These are phyloP conservation scores for Amblyraja radiata DNA, from an alignment of 2,797 vertebrate genomes.

Conservation along the genomic window DNA sequence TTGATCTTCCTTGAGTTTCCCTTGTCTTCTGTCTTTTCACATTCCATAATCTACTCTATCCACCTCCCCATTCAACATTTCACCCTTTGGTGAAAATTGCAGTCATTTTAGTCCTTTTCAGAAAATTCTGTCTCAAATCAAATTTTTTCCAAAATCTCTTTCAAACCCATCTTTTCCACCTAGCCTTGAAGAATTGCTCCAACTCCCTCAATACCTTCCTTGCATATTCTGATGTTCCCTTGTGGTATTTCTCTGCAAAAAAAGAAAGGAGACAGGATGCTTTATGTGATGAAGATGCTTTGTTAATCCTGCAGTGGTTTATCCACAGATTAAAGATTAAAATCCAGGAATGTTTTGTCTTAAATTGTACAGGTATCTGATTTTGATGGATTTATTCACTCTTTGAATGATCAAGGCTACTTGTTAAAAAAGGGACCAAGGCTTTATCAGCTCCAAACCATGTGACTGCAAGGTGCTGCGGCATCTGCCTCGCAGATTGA, in stretches of 20 bases:
- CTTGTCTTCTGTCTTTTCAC: not conserved
- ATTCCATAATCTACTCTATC: too few species aligned
- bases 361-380: constrained; percentile 70
- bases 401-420: constrained; percentile 91
- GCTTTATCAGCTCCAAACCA: constrained; percentile 85
- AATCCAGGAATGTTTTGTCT: not conserved
- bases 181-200: not conserved
- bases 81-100: not conserved
- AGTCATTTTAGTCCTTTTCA: not conserved
- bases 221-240: not conserved
- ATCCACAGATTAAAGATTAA: not conserved
- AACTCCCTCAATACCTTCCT: not conserved
- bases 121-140: not conserved
- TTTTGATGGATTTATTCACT: constrained; percentile 84
- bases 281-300: not conserved
- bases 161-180: not conserved
- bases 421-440: constrained; percentile 84
- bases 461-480: constrained; percentile 51
- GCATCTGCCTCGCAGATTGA: not conserved
- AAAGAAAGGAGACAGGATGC: not conserved
- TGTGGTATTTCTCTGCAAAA: not conserved
- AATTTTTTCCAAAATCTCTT: not conserved
- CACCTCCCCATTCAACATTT: not conserved
- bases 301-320: not conserved
- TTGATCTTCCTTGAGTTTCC: not conserved